These are phyloP conservation scores for Dicerorhinus sumatrensis DNA, from an alignment of 2,113 vertebrate genomes.

Conservation along the genomic window DNA sequence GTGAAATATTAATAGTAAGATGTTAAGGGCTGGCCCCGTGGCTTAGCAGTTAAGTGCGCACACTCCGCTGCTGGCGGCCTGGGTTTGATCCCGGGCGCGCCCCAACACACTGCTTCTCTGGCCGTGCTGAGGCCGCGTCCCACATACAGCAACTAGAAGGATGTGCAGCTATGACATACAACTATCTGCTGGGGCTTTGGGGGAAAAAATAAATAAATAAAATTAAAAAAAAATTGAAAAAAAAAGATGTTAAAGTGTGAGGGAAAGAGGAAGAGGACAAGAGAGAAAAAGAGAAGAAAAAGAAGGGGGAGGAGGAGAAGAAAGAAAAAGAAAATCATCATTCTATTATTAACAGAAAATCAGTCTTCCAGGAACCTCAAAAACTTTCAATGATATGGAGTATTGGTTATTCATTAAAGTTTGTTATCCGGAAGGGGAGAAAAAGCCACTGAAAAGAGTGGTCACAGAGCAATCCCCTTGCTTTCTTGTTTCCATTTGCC, in stretches of 20 bases:
- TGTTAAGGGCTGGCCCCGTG: too few relatives aligned
- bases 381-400: not conserved
- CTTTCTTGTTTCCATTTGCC: not conserved
- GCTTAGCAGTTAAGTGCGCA: too few relatives aligned
- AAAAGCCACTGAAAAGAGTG: not conserved
- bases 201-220: too few relatives aligned
- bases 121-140: too few relatives aligned
- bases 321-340: not conserved
- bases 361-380: not conserved
- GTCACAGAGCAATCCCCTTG: not conserved
- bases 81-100: too few relatives aligned
- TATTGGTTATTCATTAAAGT: not conserved
- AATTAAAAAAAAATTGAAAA: too few relatives aligned
- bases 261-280: not conserved
- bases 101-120: too few relatives aligned
- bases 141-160: too few relatives aligned
- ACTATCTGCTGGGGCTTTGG: too few relatives aligned
- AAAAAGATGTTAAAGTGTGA: constrained; percentile 36
- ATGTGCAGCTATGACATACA: too few relatives aligned
- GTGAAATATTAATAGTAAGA: constrained; percentile 40
- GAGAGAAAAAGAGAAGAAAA: not conserved
- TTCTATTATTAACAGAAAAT: constrained; percentile 10
- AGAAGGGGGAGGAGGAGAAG: not conserved
- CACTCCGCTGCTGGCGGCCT: too few relatives aligned
- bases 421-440: not conserved